Base-by-base conservation (phyloP, 2,888 invertebrate species). In the Lordiphosa andalusiaca region DNA sequence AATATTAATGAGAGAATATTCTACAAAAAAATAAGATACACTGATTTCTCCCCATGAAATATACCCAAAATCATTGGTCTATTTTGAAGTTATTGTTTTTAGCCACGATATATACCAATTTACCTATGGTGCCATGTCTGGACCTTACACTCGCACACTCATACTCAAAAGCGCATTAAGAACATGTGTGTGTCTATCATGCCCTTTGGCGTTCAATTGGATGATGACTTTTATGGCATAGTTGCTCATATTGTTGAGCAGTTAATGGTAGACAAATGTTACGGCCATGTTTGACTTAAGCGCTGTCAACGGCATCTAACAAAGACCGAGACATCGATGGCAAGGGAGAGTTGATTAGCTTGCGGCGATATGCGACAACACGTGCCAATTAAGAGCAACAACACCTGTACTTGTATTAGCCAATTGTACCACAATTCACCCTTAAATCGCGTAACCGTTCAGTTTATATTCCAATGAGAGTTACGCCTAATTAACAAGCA, bases 211-310 rank as follows among this genome's bases (percentile, higher is more conserved):
- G 38, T 23, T 46, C 37, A 48, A 48, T 47, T 30, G 33, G 16
- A 46, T 42, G 36, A 56, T 73, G 64, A 51, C 67, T 58, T 67
- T 71, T 60, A 69, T 55, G 56, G 64, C 46, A 42, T 46, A 56
- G 19, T 58, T 53, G 61, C 53, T 52, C 61, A 77, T 71, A 81
- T 67, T 67, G 81, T 58, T 63, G 59, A 57, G 59, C 77, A 69
- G 54, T 56, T 63, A 72, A 69, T 76, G 72, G 65, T 67, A 74
- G 72, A 65, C 74, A 77, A 81, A 71, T 62, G 71, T 62, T 80
- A 57, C 57, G 50, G 47, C 54, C 55, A 57, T 53, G 65, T 69
- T 58, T 47, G 68, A 67, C 53, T 55, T 56, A 39, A 48, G 44
- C 25, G 30, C 16, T 65, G 65, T 53, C 58, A 64, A 13, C 63